phyloP scores from a whole-genome alignment of 30 jellyfish, hydroid and myxozoan genomes.

The Turritopsis dohrnii region DNA sequence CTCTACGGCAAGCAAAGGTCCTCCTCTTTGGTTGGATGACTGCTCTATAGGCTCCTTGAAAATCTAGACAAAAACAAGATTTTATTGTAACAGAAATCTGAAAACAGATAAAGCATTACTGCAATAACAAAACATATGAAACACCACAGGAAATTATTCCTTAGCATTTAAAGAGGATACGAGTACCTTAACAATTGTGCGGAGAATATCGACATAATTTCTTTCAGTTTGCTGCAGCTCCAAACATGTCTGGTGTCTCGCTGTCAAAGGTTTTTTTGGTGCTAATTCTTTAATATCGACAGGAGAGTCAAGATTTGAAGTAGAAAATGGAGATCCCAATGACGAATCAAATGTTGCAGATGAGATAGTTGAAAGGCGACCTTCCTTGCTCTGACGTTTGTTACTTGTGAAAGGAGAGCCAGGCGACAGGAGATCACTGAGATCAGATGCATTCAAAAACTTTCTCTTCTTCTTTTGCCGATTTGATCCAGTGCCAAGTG shows the following conservation, averaged over 20 bases:
- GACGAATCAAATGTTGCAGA: constrained; percentile 86
- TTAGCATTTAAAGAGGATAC: no score
- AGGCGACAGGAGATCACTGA: constrained; percentile 86
- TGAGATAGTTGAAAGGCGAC: constrained; percentile 73
- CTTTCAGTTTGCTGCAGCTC: constrained; percentile 93
- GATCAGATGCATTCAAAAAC: constrained; percentile 49
- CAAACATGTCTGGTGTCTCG: constrained; percentile 73
- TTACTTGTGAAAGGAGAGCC: constrained; percentile 65
- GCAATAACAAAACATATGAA: no score
- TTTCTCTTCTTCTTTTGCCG: constrained; percentile 62
- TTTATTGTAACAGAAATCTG: not conserved
- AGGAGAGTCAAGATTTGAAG: constrained; percentile 30
- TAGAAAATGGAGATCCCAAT: constrained; percentile 61
- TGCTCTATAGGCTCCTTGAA: constrained; percentile 92
- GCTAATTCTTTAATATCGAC: constrained; percentile 46
- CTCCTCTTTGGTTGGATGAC: constrained; percentile 94
- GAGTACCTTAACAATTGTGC: constrained; percentile 76
- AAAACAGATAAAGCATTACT: no score
- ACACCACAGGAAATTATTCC: no score
- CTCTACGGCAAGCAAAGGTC: constrained; percentile 88
- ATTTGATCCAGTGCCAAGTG: constrained; percentile 31
- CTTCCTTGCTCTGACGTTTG: constrained; percentile 77
- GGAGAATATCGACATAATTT: constrained; percentile 68
- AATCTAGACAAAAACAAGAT: constrained; percentile 32
- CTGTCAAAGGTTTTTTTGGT: constrained; percentile 36